These are phyloP conservation scores for Sepioteuthis lessoniana DNA, from an alignment of 2,888 invertebrate species.

Conservation along the genomic window DNA sequence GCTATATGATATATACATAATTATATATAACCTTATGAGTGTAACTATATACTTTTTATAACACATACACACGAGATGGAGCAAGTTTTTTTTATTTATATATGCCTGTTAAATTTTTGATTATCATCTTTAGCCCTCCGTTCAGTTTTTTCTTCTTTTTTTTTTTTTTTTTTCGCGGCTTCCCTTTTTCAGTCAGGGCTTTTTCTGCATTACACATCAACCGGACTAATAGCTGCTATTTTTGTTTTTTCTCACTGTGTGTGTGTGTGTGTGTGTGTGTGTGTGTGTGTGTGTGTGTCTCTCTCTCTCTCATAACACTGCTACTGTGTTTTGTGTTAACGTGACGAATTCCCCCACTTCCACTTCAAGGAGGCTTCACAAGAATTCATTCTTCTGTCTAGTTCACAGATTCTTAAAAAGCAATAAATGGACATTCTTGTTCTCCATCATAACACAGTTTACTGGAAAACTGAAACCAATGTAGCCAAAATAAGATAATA, in stretches of 20 bases:
- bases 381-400: neutral
- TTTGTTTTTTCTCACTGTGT: neutral
- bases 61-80: too few relatives aligned
- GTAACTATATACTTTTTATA: neutral
- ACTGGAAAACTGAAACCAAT: neutral
- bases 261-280: too few relatives aligned
- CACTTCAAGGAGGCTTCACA: neutral
- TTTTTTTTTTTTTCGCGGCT: neutral
- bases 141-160: too few relatives aligned
- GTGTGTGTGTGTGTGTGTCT: too few relatives aligned
- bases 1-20: neutral
- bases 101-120: neutral
- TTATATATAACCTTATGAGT: neutral
- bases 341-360: neutral
- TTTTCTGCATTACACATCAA: neutral
- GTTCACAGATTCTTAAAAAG: neutral
- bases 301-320: neutral
- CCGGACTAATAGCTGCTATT: slow-evolving; percentile 25
- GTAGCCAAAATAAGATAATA: neutral
- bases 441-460: neutral
- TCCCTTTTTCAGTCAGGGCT: neutral
- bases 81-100: neutral
- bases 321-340: neutral
- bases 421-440: neutral
- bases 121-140: neutral